Conservation (phyloP, 2,888 invertebrate species). For the Nipponacmea schrenckii region DNA sequence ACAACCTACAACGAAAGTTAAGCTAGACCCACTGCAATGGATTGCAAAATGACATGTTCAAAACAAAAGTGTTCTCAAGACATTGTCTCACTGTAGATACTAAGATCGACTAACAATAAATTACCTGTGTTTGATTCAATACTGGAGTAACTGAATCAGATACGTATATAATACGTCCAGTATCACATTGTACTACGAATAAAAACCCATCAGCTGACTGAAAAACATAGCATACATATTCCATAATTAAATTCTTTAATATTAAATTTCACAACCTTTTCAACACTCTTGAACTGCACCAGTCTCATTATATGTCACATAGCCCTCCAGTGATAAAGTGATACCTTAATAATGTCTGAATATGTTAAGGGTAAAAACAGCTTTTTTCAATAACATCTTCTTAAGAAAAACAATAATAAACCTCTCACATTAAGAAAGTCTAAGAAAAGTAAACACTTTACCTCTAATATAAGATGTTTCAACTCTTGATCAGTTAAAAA, state of each 20-base stretch:
- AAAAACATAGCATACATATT: conserved; percentile 25
- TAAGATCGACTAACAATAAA: too few species aligned
- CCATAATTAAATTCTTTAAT: too few species aligned
- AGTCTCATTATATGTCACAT: too few species aligned
- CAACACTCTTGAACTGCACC: too few species aligned
- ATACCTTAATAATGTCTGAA: too few species aligned
- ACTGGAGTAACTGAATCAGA: conserved; percentile 99
- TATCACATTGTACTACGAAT: conserved; percentile 95
- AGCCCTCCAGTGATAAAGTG: too few species aligned
- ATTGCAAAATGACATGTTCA: not conserved
- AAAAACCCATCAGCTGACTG: conserved; percentile 97
- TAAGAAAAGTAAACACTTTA: conserved; percentile 31
- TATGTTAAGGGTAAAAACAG: too few species aligned
- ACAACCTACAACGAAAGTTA: not conserved
- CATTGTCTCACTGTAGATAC: too few species aligned
- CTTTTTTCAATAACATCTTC: too few species aligned
- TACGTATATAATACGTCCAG: conserved; percentile 96
- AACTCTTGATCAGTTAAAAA: conserved; percentile 98
- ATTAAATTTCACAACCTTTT: too few species aligned
- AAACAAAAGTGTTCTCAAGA: not conserved
- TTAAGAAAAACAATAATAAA: too few species aligned
- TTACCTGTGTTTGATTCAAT: conserved; percentile 90
- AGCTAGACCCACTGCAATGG: not conserved
- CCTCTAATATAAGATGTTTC: conserved; percentile 96
- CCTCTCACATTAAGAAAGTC: too few species aligned